Percentiles rank a stretch among this genome's conserved stretches.
phyloP scores from a whole-genome alignment of 2,888 invertebrate species.

The Andrena hattorfiana region DNA sequence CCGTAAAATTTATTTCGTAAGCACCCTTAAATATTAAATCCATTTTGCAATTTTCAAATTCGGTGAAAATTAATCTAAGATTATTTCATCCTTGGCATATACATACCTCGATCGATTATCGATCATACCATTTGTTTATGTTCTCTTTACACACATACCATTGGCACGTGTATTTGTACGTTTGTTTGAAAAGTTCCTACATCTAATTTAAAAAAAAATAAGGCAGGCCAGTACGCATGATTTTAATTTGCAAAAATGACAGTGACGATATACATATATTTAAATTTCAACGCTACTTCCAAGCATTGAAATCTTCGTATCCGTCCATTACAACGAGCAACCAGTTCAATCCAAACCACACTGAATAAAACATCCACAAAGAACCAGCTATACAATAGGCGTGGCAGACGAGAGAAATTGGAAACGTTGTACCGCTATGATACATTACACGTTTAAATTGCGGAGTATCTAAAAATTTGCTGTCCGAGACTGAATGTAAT shows the following conservation, averaged over 20 bases:
- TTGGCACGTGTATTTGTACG: background rate
- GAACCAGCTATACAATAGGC: constrained; percentile 33
- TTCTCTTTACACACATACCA: background rate
- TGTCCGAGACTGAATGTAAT: background rate
- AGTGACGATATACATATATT: background rate
- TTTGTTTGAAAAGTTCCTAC: background rate
- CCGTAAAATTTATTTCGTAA: background rate
- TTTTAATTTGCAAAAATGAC: background rate
- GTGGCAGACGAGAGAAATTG: constrained; percentile 35
- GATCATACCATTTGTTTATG: background rate
- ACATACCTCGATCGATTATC: background rate
- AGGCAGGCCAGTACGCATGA: background rate
- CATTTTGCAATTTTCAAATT: background rate
- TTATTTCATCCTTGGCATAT: background rate
- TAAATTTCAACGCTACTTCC: background rate
- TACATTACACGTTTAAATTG: background rate
- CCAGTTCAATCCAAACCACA: constrained; percentile 29
- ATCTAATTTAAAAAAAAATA: background rate
- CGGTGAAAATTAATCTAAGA: background rate
- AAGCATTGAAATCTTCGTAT: constrained; percentile 44
- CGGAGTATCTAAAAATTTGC: background rate
- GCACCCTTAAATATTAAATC: background rate
- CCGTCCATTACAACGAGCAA: constrained; percentile 15
- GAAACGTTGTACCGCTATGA: background rate
- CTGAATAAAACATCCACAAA: constrained; percentile 18